phyloP scores from a whole-genome alignment of 2,888 invertebrate species.

The Erebia aethiops region DNA sequence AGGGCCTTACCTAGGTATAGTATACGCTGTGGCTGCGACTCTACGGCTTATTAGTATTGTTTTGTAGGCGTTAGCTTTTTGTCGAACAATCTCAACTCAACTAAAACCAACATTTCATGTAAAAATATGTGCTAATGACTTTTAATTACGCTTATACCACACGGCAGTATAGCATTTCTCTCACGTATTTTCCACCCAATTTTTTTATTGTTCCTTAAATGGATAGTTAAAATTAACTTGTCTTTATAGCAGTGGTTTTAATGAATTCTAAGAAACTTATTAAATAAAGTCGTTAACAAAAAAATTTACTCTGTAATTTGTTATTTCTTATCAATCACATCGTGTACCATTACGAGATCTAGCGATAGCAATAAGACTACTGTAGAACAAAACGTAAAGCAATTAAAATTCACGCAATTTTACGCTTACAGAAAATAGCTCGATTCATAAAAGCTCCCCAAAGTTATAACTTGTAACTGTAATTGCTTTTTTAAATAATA shows the following conservation, averaged over 20 bases:
- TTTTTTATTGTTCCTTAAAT: neutral
- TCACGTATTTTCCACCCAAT: neutral
- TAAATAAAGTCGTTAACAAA: conserved; percentile 31
- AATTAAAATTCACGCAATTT: conserved; percentile 51
- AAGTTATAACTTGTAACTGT: conserved; percentile 27
- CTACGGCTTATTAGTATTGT: conserved; percentile 49
- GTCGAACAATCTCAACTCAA: conserved; percentile 35
- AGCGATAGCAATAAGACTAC: conserved; percentile 46
- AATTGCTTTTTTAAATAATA: neutral
- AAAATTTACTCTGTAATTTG: conserved; percentile 40
- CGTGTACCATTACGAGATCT: conserved; percentile 45
- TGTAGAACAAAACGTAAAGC: conserved; percentile 47
- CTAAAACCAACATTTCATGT: conserved; percentile 21
- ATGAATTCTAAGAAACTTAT: neutral
- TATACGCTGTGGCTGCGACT: conserved; percentile 43
- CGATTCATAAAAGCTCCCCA: conserved; percentile 30
- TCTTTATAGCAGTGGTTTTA: neutral
- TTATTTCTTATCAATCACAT: conserved; percentile 43
- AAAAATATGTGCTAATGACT: conserved; percentile 18
- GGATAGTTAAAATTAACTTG: neutral
- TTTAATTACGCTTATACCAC: neutral
- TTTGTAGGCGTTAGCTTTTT: conserved; percentile 35
- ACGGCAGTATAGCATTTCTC: neutral
- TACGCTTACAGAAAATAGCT: conserved; percentile 50
- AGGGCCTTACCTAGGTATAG: conserved; percentile 51